Evolutionary conservation across 2,113 vertebrate genomes (phyloP).

Genomic region (Noctilio leporinus): DNA sequence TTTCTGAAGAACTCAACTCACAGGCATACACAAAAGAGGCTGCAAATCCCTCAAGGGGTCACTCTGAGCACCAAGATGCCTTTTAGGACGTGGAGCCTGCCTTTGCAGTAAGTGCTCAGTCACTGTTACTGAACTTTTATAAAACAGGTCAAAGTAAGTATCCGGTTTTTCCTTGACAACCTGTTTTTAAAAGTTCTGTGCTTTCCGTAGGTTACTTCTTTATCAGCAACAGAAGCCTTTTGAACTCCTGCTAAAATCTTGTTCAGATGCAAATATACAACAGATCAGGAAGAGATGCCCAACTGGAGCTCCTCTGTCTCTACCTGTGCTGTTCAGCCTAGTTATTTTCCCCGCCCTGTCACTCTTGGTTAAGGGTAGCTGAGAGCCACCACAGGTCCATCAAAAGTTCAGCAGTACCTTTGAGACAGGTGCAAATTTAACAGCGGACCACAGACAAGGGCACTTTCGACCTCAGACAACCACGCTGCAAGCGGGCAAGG

Average conservation of each 20-base stretch:
- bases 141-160: not conserved
- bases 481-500: not conserved
- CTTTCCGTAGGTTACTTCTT: not conserved
- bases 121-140: not conserved
- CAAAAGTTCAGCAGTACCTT: not conserved
- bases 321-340: fast-evolving
- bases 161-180: not conserved
- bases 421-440: not conserved
- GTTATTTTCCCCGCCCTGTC: not conserved
- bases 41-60: not conserved
- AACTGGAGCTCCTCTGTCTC: fast-evolving
- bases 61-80: not conserved
- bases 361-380: not conserved
- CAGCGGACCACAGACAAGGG: not conserved
- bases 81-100: not conserved
- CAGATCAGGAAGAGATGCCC: not conserved
- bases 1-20: not conserved
- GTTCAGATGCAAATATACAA: not conserved
- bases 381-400: not conserved
- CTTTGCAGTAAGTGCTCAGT: not conserved
- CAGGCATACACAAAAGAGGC: not conserved
- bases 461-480: not conserved
- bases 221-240: not conserved
- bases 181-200: not conserved
- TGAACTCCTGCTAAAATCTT: not conserved